These are phyloP conservation scores for Zaprionus davidi DNA, from an alignment of 1,140 invertebrate species.

Conservation along the genomic window DNA sequence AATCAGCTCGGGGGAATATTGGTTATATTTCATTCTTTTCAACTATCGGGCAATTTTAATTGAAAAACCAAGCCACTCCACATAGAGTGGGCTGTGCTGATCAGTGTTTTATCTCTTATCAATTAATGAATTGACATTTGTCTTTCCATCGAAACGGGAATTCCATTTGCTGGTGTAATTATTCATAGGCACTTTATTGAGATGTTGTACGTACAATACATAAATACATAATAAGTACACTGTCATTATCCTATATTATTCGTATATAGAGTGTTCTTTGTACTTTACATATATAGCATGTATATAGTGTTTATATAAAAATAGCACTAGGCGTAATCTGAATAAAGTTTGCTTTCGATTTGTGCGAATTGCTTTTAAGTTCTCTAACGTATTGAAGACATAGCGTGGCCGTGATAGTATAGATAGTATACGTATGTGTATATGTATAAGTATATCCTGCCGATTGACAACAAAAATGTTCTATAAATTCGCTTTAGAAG, in stretches of 20 bases:
- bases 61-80: conserved; percentile 31
- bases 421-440: neutral
- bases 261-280: conserved; percentile 1
- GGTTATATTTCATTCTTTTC: conserved; percentile 25
- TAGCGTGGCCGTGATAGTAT: conserved; percentile 30
- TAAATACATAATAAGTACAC: conserved; percentile 52
- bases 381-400: conserved; percentile 65
- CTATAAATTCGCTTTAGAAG: conserved; percentile 25
- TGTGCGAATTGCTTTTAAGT: conserved; percentile 65
- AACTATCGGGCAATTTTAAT: conserved; percentile 63
- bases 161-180: conserved; percentile 37
- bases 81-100: conserved; percentile 29
- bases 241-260: conserved; percentile 45
- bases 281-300: conserved; percentile 16
- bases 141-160: conserved; percentile 4
- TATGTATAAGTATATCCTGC: conserved; percentile 9
- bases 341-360: conserved; percentile 53
- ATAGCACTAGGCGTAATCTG: conserved; percentile 47
- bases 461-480: conserved; percentile 5
- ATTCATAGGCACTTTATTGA: conserved; percentile 77
- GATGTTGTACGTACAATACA: conserved; percentile 60
- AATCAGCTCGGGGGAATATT: conserved; percentile 5
- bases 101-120: conserved; percentile 28
- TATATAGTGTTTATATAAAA: conserved; percentile 44
- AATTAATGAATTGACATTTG: conserved; percentile 24